Evolutionary conservation across 2,797 vertebrate species (phyloP), one percentile per base, ranked within the genome.

Genomic region (Epinephelus malabaricus): DNA sequence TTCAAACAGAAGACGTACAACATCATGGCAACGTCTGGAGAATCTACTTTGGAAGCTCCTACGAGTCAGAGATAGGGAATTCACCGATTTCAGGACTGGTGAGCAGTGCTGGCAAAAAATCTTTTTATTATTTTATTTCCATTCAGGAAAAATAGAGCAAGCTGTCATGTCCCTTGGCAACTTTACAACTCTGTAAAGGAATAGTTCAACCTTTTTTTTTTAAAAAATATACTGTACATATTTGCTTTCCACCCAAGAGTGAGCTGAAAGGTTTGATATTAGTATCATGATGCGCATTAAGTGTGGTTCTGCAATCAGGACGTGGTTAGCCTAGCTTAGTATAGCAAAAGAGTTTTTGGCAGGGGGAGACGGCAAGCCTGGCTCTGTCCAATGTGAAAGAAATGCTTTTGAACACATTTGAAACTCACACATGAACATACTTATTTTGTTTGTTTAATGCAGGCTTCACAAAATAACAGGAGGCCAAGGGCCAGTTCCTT

Each of bases 11-110:
- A 59, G 95, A 88, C 0, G 65, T 87, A 30, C 82, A 95, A 55
- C 93, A 95, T 54, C 90, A 81, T 2, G 88, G 94, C 60, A 98
- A 97, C 46, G 89, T 98, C 77, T 99, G 98, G 95, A 97, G 98
- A 45, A 95, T 99, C 54, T 99, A 99, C 93, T 99, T 99, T 49
- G 98, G 97, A 89, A 99, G 97, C 85, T 98, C 98, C 14, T 98
- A 96, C 0, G 98, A 99, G 83, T 98, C 97, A 3, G 98, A 99
- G 80, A 81, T 96, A 54, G 97, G 95, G 84, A 96, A 97, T 87
- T 96, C 96, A 61, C 96, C 95, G 2, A 87, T 95, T 75, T 96
- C 96, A 76, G 97, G 97, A 86, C 84, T 94, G 96, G 97, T 98
- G 75, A 93, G 91, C 19, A 64, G 3, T 56, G n/a, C 15, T 45